Conservation (phyloP, 2,797 vertebrate genomes). For the Sebastes jordani region DNA sequence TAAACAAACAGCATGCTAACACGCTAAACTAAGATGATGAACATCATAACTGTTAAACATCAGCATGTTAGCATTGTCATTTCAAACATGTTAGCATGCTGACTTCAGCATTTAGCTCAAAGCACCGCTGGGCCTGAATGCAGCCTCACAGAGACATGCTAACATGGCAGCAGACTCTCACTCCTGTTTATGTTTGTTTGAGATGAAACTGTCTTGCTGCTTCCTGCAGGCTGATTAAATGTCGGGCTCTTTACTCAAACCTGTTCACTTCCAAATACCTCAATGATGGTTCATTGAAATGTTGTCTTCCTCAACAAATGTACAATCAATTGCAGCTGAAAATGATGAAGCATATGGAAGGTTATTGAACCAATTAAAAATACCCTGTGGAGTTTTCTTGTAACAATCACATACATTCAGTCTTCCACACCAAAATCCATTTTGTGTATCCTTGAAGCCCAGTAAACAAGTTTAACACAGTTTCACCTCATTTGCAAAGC, state of each 20-base stretch:
- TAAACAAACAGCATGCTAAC: background rate
- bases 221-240: background rate
- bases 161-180: background rate
- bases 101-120: background rate
- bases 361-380: background rate
- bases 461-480: background rate
- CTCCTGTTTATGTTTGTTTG: background rate
- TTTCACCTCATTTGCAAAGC: background rate
- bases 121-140: too few species aligned
- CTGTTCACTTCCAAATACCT: background rate
- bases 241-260: background rate
- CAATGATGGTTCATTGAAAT: background rate
- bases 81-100: background rate
- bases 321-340: background rate
- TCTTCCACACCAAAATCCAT: background rate
- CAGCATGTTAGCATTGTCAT: background rate
- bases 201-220: background rate
- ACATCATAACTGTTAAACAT: background rate
- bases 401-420: background rate
- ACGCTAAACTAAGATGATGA: background rate
- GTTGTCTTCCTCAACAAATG: background rate
- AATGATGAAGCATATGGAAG: background rate
- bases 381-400: background rate
- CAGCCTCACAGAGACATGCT: too few species aligned
- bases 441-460: background rate